Evolutionary conservation across 2,113 vertebrate species (phyloP), one percentile per base, ranked within the genome.

Genomic region (Amphiprion ocellaris): DNA sequence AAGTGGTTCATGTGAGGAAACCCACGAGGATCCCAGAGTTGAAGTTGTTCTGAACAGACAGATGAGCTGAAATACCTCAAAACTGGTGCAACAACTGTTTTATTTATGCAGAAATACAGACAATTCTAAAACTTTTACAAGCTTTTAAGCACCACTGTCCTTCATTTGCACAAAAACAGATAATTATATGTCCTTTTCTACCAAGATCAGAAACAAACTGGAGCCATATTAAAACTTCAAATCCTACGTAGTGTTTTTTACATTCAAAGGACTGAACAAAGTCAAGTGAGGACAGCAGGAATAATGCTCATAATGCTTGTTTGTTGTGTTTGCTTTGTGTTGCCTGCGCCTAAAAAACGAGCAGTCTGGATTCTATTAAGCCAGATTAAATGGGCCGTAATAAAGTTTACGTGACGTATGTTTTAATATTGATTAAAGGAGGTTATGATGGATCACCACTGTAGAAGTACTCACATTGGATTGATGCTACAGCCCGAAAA

Each of bases 401-500:
- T 85, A 69, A 77, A 46, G 70, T 90, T 88, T 66, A 60, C 5
- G 30, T 76, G 81, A 82, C 60, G 44, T 81, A 69, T 69, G 64
- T 77, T 87, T 83, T 84, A 53, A 83, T 85, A 85, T 82, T 80
- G 80, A 83, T 90, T 65, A 83, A 82, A 55, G 19, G 26, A 69
- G 24, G 21, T 76, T 74, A 37, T 84, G 87, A 89, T 84, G 53
- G 74, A 89, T 83, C 71, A 60, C 66, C 54, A 46, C 69, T 59
- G 16, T 56, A 61, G 49, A 53, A 64, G 56, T 49, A n/a, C 70
- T 85, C 53, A 2, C 8, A 4, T 41, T 77, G 60, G 78, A 82
- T 65, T 80, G 80, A 89, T 80, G 70, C 52, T 72, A 16, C 52
- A 19, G 53, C 65, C 62, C 47, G 16, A 46, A 21, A 74, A 52